Base-by-base conservation (phyloP, 2,888 invertebrate genomes). In the Epinotia ramella region DNA sequence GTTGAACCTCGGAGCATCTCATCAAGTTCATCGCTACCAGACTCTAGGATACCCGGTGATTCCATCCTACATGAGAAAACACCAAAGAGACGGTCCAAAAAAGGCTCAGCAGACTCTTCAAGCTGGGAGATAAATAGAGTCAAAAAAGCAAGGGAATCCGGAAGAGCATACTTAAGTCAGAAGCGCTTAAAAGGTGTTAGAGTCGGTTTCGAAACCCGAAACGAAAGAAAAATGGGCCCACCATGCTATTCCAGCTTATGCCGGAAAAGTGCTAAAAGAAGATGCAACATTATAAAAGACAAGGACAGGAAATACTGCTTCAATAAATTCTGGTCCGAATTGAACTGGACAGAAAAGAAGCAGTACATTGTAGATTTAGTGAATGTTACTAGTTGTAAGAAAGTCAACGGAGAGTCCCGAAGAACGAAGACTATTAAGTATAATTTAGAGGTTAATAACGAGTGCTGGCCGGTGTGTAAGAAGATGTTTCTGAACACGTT, bases 401-500 rank as follows among this genome's bases (percentile, higher is more conserved):
- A 60, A 11, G 24, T 60, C 11, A 69, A 60, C 16, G 69, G 69
- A 0, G 69, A 59, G 28, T 69, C 69, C n/a, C 16, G 69, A 4
- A 46, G 69, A 4, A 69, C 59, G 1, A 71, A 71, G 63, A 71
- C 63, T 13, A 71, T 71, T 12, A 71, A 63, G 16, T 71, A 71
- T 53, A 63, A 64, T 40, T 18, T 64, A 16, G 71, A 71, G 53
- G 62, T 62, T 2, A 71, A 64, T 71, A 56, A 64, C 18, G 56
- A 71, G 16, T 64, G 71, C 13, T 63, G 71, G 71, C 63, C 71
- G 13, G 69, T 69, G 16, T 69, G 69, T 60, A 69, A 69, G 46
- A 69, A 69, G 46, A 69, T 69, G 69, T 69, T 69, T 60, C 46
- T 69, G 69, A 69, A 69, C 24, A 69, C 69, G 9, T 24, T 69